phyloP scores from a whole-genome alignment of 2,797 vertebrate genomes.

The Buphagus erythrorhynchus region DNA sequence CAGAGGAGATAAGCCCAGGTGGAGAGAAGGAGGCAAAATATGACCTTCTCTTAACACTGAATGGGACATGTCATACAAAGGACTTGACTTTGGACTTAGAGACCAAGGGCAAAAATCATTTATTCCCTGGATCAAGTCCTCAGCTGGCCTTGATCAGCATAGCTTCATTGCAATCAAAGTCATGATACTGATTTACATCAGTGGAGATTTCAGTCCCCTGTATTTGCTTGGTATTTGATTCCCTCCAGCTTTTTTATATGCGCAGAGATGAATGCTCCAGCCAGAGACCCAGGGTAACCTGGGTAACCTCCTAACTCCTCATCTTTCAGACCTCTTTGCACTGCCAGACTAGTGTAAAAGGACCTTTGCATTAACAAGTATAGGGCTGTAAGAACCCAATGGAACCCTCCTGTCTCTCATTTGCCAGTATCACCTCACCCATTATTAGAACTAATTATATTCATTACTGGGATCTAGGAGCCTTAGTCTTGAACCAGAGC shows the following conservation, averaged over 20 bases:
- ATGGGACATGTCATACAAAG: background rate
- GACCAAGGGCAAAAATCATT: constrained; percentile 6
- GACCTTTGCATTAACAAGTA: background rate
- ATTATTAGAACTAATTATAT: constrained; percentile 44
- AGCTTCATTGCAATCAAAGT: background rate
- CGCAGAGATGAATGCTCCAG: background rate
- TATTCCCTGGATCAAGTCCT: background rate
- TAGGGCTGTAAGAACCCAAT: background rate
- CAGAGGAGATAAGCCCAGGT: constrained; percentile 1
- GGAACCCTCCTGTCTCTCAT: background rate
- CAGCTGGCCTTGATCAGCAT: background rate
- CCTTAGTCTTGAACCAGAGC: background rate
- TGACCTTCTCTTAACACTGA: constrained; percentile 32
- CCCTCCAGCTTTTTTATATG: background rate
- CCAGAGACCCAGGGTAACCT: background rate
- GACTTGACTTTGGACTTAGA: constrained; percentile 46
- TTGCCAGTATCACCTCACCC: background rate
- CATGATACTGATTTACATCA: background rate
- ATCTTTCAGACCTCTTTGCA: background rate
- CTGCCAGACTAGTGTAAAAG: background rate
- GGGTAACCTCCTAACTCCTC: background rate
- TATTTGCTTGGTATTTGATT: background rate
- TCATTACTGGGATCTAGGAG: constrained; percentile 12
- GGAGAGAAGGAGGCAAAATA: background rate
- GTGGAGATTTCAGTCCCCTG: background rate